Conservation (phyloP, 2,888 invertebrate species). For the Conchocele bisecta region DNA sequence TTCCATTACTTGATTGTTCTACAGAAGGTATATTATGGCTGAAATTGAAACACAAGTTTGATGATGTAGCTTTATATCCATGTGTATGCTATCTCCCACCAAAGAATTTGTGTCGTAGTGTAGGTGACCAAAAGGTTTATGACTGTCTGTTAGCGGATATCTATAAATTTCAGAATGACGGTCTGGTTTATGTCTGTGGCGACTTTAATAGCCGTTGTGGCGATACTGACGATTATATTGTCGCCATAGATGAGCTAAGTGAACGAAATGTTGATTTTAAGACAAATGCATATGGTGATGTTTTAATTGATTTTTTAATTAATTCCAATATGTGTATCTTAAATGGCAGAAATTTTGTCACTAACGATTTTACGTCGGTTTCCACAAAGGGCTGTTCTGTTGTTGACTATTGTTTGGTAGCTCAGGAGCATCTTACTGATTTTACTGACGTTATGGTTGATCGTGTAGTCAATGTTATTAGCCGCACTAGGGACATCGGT, state of each 20-base stretch:
- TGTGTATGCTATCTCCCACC: conserved; percentile 32
- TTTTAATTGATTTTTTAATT: too few relatives aligned
- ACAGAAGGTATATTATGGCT: conserved; percentile 25
- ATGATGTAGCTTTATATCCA: background rate
- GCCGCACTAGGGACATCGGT: background rate
- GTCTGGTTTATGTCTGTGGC: conserved; percentile 7
- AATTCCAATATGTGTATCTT: too few relatives aligned
- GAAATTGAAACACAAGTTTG: conserved; percentile 5
- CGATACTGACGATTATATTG: conserved; percentile 19
- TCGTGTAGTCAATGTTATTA: background rate
- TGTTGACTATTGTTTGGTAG: background rate
- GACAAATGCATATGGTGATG: too few relatives aligned
- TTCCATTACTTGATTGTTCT: background rate
- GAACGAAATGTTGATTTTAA: conserved; percentile 11
- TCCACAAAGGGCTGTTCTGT: too few relatives aligned
- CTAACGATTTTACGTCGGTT: too few relatives aligned
- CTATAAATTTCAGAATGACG: conserved; percentile 19
- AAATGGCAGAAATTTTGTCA: conserved; percentile 1
- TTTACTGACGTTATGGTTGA: background rate
- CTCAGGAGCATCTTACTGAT: background rate
- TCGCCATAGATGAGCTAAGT: conserved; percentile 3
- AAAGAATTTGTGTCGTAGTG: conserved; percentile 1
- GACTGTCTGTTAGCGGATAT: conserved; percentile 3
- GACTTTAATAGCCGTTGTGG: conserved; percentile 16
- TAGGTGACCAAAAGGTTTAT: conserved; percentile 20